Percentiles rank a stretch among this genome's conserved stretches.
Evolutionary conservation across 1,140 invertebrate genomes (phyloP).

Genomic region (Geopemphigus sp.): DNA sequence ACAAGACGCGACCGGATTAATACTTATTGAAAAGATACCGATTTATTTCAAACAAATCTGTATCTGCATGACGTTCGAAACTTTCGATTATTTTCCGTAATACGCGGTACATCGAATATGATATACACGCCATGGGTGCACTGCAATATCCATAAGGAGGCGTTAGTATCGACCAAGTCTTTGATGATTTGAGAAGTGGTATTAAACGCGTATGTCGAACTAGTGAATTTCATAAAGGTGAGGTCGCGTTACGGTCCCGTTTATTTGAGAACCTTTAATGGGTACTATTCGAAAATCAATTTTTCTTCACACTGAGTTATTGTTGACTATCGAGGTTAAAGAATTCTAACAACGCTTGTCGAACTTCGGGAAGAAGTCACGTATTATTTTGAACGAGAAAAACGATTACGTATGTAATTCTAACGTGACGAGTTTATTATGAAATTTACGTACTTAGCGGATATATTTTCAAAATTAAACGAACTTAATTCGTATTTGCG

Average conservation of each 20-base stretch:
- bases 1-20: too few relatives aligned
- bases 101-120: too few relatives aligned
- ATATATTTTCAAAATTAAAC: not conserved
- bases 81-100: too few relatives aligned
- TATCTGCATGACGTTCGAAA: too few relatives aligned
- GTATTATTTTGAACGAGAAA: not conserved
- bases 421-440: not conserved
- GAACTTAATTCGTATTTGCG: too few relatives aligned
- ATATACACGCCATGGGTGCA: too few relatives aligned
- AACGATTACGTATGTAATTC: too few relatives aligned
- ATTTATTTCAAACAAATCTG: too few relatives aligned
- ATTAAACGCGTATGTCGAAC: not conserved
- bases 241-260: conserved; percentile 42
- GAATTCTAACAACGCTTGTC: conserved; percentile 54
- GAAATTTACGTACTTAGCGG: not conserved
- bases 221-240: conserved; percentile 41
- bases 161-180: too few relatives aligned
- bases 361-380: conserved; percentile 52
- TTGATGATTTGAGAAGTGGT: too few relatives aligned
- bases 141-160: too few relatives aligned
- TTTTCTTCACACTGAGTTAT: conserved; percentile 54
- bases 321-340: conserved; percentile 55
- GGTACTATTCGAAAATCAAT: conserved; percentile 54
- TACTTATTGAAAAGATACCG: too few relatives aligned
- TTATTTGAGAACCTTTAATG: conserved; percentile 53